phyloP scores from a whole-genome alignment of 2,888 invertebrate species.

The Nymphalis polychloros region DNA sequence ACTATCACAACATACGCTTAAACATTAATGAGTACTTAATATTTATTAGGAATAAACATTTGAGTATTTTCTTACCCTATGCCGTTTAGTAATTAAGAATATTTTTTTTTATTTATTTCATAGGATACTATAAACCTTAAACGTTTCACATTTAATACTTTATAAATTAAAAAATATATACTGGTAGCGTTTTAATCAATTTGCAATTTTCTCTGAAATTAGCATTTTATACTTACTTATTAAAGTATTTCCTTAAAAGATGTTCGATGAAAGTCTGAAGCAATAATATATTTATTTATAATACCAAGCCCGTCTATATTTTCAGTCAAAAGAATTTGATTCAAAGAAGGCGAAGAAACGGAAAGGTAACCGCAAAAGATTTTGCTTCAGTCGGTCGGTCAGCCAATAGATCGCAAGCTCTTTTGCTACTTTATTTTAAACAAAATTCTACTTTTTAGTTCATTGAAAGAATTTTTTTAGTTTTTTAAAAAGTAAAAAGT shows the following conservation, averaged over 20 bases:
- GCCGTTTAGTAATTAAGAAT: too few relatives aligned
- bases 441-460: slow-evolving; percentile 19
- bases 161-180: not conserved
- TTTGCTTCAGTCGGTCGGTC: slow-evolving; percentile 45
- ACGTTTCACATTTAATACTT: not conserved
- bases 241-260: slow-evolving; percentile 1
- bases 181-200: not conserved
- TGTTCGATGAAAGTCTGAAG: slow-evolving; percentile 23
- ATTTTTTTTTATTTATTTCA: not conserved
- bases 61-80: too few relatives aligned
- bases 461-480: slow-evolving; percentile 27
- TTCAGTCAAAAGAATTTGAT: slow-evolving; percentile 44
- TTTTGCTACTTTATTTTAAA: slow-evolving; percentile 38
- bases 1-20: not conserved
- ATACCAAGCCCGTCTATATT: slow-evolving; percentile 38
- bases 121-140: too few relatives aligned
- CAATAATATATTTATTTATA: slow-evolving; percentile 32
- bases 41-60: not conserved
- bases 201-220: not conserved
- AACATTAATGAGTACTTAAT: not conserved
- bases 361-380: slow-evolving; percentile 48
- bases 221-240: not conserved
- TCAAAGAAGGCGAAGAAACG: slow-evolving; percentile 47
- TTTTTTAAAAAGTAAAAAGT: slow-evolving; percentile 20
- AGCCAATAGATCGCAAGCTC: slow-evolving; percentile 43